phyloP scores from a whole-genome alignment of 2,797 vertebrate genomes.

The Glyptemys insculpta region DNA sequence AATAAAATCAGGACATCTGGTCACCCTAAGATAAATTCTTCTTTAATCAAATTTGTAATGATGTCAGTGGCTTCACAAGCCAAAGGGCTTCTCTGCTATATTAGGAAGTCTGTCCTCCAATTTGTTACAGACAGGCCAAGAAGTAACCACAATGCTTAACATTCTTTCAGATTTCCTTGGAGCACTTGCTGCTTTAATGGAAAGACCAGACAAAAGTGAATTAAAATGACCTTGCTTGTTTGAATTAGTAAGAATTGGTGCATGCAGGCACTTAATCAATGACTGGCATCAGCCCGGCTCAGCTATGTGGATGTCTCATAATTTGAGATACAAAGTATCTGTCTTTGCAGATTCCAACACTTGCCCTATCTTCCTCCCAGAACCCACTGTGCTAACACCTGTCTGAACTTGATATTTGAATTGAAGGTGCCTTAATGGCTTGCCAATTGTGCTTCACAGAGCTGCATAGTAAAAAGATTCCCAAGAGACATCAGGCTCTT shows the following conservation, averaged over 20 bases:
- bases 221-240: conserved; percentile 66
- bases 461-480: conserved; percentile 7
- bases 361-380: conserved; percentile 3
- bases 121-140: conserved; percentile 5
- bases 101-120: conserved; percentile 13
- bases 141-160: conserved; percentile 15
- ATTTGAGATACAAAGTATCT: conserved; percentile 59
- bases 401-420: conserved; percentile 59
- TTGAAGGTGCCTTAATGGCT: conserved; percentile 73
- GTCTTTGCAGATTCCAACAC: conserved; percentile 61
- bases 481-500: conserved; percentile 15
- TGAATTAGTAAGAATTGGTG: conserved; percentile 56
- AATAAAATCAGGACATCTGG: no score
- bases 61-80: not conserved
- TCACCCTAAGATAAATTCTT: not conserved
- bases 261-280: conserved; percentile 65
- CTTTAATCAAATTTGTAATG: conserved; percentile 41
- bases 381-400: conserved; percentile 72
- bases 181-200: conserved; percentile 13
- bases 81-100: not conserved
- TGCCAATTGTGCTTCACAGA: conserved; percentile 46
- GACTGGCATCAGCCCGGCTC: conserved; percentile 52
- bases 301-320: conserved; percentile 40
- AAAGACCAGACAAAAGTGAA: conserved; percentile 30
- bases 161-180: conserved; percentile 34